phyloP scores from a whole-genome alignment of 2,797 vertebrate species.

The Babyrousa celebensis region DNA sequence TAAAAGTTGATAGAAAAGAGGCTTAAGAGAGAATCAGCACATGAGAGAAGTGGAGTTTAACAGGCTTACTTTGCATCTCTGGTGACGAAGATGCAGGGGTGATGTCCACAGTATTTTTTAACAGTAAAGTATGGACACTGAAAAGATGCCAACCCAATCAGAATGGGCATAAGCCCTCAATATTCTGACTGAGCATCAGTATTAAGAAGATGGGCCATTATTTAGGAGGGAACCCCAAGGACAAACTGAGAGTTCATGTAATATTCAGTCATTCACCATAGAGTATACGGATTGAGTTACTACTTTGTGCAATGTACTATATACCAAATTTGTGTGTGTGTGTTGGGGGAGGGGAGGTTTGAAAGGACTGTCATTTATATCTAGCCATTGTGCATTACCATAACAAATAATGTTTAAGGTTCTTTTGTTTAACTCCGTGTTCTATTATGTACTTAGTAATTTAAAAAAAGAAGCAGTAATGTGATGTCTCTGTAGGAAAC shows the following conservation, averaged over 20 bases:
- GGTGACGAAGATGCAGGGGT: neutral
- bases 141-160: neutral
- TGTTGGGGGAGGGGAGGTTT: neutral
- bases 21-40: neutral
- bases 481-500: neutral
- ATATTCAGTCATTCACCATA: neutral
- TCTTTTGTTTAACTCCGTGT: neutral
- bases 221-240: neutral
- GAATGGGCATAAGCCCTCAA: neutral
- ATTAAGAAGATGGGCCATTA: neutral
- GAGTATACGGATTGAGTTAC: neutral
- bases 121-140: neutral
- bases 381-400: neutral
- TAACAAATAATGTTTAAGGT: neutral
- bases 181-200: neutral
- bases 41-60: neutral
- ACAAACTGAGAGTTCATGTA: neutral
- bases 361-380: neutral
- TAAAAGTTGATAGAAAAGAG: conserved; percentile 23
- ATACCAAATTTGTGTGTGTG: neutral
- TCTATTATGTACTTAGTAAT: neutral
- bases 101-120: neutral
- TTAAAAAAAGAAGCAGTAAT: neutral
- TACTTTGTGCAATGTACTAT: neutral
- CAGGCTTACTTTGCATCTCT: neutral